Percentiles rank a stretch among this genome's conserved stretches.
phyloP scores from a whole-genome alignment of 1,140 invertebrate genomes.

The Ylistrum balloti region DNA sequence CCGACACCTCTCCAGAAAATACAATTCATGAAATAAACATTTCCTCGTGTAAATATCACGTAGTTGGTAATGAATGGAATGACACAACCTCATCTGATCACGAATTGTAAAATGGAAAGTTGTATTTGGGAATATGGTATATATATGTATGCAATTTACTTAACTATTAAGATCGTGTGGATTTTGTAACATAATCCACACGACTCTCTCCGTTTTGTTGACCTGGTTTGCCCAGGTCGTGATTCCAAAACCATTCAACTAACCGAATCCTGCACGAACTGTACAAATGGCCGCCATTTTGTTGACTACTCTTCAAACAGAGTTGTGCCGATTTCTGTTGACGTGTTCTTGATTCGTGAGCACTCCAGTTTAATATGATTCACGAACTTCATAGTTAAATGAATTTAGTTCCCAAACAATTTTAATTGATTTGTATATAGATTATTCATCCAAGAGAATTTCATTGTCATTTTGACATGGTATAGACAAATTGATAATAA shows the following conservation, averaged over 20 bases:
- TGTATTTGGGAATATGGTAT: background rate
- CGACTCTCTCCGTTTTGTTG: constrained; percentile 16
- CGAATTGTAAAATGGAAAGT: background rate
- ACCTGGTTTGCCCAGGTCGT: constrained; percentile 24
- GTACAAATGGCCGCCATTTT: constrained; percentile 13
- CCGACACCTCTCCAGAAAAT: background rate
- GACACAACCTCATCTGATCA: background rate
- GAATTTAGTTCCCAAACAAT: background rate
- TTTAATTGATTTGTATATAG: background rate
- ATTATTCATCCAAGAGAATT: background rate
- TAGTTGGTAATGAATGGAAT: background rate
- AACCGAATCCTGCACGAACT: constrained; percentile 31
- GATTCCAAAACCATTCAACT: constrained; percentile 34
- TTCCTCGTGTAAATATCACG: background rate
- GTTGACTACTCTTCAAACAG: constrained; percentile 16
- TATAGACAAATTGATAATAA: background rate
- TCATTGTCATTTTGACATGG: background rate
- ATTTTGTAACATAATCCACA: constrained; percentile 23
- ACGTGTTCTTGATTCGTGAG: background rate
- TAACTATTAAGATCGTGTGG: background rate
- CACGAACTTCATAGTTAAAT: background rate
- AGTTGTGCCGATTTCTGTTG: constrained; percentile 21
- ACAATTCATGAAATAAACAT: background rate
- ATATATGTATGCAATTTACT: constrained; percentile 29
- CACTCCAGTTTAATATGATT: constrained; percentile 4